phyloP scores from a whole-genome alignment of 2,888 invertebrate species.

The Cataglyphis cursor region DNA sequence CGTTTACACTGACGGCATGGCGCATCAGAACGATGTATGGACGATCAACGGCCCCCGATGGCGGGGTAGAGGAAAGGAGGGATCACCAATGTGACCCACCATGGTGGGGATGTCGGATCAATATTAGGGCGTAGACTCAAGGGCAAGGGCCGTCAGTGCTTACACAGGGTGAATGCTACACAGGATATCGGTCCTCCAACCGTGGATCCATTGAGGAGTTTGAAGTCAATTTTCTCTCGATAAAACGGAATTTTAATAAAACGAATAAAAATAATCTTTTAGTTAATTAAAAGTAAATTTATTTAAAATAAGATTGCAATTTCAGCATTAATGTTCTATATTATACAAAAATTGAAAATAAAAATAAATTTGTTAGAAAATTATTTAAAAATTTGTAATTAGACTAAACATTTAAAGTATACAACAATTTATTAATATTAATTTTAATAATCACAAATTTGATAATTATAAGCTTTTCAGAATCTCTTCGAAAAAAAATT shows the following conservation, averaged over 20 bases:
- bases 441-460: background rate
- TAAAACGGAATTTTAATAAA: background rate
- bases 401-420: background rate
- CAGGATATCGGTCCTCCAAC: background rate
- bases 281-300: background rate
- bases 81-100: constrained; percentile 62
- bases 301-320: background rate
- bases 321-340: background rate
- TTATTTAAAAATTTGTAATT: background rate
- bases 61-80: constrained; percentile 63
- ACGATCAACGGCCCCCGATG: constrained; percentile 70
- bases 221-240: background rate
- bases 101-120: constrained; percentile 81
- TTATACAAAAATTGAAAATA: background rate
- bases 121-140: constrained; percentile 85
- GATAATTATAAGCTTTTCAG: background rate
- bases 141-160: constrained; percentile 80
- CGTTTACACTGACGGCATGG: constrained; percentile 80
- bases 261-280: background rate
- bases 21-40: constrained; percentile 78
- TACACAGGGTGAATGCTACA: constrained; percentile 29
- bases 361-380: background rate
- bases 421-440: background rate
- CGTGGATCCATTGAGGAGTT: background rate
- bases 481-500: background rate